A percentile compares a stretch with the other conserved stretches of the same genome.
Evolutionary conservation across 2,797 vertebrate species (phyloP).

Genomic region (Acanthis flammea): DNA sequence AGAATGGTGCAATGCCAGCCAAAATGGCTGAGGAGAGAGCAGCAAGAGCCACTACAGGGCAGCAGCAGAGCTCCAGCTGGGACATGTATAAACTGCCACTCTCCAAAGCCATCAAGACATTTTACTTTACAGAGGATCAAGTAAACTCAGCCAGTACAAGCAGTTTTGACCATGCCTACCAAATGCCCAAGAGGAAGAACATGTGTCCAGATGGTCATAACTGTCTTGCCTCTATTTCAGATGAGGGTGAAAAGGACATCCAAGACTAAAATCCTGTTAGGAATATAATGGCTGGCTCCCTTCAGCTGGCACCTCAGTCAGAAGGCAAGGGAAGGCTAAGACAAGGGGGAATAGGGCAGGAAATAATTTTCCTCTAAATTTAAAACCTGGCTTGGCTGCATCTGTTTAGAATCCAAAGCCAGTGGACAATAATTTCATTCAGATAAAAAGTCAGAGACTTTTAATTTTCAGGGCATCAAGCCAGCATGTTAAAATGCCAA

Average conservation of each 20-base stretch:
- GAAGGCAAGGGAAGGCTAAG: neutral
- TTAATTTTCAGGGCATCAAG: slow-evolving; percentile 60
- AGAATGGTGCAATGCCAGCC: neutral
- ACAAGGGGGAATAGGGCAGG: neutral
- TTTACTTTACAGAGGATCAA: neutral
- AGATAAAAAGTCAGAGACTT: slow-evolving; percentile 50
- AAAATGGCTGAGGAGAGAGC: neutral
- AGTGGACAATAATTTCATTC: slow-evolving; percentile 42
- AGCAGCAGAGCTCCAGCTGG: neutral
- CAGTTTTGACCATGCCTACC: neutral
- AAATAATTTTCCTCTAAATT: neutral
- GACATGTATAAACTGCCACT: neutral
- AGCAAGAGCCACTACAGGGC: neutral
- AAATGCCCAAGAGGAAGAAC: neutral
- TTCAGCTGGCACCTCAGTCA: neutral
- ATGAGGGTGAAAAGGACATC: neutral
- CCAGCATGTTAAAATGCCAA: slow-evolving; percentile 35
- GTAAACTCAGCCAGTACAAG: neutral
- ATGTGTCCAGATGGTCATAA: slow-evolving; percentile 16
- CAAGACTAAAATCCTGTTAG: neutral
- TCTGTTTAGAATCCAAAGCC: neutral
- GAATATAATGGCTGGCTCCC: neutral
- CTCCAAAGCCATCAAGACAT: neutral
- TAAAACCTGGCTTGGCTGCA: neutral
- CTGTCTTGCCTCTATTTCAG: neutral